Conservation (phyloP, 1,140 invertebrate genomes). For the Triops longicaudatus region DNA sequence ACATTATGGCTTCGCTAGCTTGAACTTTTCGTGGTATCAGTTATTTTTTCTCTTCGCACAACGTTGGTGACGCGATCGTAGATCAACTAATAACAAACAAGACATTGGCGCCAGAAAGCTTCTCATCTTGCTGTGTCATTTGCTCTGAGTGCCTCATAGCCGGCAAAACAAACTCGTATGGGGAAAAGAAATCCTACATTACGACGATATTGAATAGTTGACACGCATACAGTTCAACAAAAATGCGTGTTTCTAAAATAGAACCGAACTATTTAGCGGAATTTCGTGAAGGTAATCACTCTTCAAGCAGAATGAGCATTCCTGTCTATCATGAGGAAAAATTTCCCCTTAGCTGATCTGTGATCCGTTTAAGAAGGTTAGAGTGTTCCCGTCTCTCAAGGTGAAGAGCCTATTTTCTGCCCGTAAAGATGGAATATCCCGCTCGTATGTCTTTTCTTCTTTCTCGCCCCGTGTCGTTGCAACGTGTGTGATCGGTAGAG, state of each 20-base stretch:
- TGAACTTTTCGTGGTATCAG: not conserved
- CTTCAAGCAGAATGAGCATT: not conserved
- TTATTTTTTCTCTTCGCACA: not conserved
- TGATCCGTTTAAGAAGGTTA: too few relatives aligned
- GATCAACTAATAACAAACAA: not conserved
- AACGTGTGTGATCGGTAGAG: not conserved
- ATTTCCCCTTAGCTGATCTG: not conserved
- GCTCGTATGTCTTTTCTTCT: too few relatives aligned
- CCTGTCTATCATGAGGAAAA: not conserved
- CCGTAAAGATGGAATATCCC: too few relatives aligned
- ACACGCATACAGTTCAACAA: not conserved
- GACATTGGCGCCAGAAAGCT: not conserved
- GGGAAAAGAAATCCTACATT: not conserved
- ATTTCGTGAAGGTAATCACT: not conserved
- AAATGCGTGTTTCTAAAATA: not conserved
- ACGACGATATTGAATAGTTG: not conserved
- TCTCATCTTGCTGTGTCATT: not conserved
- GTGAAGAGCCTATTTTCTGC: too few relatives aligned
- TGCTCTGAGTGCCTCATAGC: too few relatives aligned
- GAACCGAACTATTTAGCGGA: not conserved
- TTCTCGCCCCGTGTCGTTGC: not conserved
- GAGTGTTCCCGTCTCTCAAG: too few relatives aligned
- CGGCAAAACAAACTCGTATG: too few relatives aligned
- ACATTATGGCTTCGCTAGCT: not conserved
- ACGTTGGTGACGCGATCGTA: not conserved